A percentile compares a stretch with the other conserved stretches of the same genome.
Evolutionary conservation across 2,888 invertebrate genomes (phyloP).

Genomic region (Odontocerum albicorne): DNA sequence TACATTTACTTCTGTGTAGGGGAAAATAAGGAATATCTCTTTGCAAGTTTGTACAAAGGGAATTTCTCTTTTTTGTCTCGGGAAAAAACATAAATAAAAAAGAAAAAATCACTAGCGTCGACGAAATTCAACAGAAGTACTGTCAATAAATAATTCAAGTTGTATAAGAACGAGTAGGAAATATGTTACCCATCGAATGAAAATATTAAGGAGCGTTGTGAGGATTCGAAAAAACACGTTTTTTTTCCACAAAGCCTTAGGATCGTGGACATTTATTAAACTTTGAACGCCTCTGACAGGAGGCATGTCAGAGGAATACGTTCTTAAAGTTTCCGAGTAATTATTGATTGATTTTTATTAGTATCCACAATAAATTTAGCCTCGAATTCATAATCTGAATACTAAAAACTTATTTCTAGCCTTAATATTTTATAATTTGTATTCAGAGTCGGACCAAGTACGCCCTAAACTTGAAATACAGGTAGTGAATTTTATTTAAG

Average conservation of each 20-base stretch:
- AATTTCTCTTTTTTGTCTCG: no score
- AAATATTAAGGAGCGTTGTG: conserved; percentile 14
- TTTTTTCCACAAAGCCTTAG: conserved; percentile 8
- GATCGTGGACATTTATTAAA: conserved; percentile 14
- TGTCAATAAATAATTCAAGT: conserved; percentile 13
- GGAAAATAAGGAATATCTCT: no score
- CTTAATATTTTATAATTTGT: no score
- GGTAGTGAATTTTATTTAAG: no score
- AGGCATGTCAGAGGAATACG: neutral
- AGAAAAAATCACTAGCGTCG: neutral
- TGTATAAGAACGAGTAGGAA: neutral
- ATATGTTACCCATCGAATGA: conserved; percentile 8
- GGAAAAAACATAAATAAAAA: no score
- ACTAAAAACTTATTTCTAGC: no score
- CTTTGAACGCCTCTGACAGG: neutral
- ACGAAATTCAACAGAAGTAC: neutral
- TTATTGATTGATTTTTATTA: neutral
- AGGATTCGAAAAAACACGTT: conserved; percentile 13
- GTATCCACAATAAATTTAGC: no score
- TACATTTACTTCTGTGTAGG: no score
- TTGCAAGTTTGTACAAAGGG: no score
- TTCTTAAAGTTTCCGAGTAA: neutral
- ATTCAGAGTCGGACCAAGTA: no score
- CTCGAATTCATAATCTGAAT: no score
- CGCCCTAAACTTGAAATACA: no score